Evolutionary conservation across 2,113 vertebrate genomes (phyloP).

Genomic region (Burhinus bistriatus): DNA sequence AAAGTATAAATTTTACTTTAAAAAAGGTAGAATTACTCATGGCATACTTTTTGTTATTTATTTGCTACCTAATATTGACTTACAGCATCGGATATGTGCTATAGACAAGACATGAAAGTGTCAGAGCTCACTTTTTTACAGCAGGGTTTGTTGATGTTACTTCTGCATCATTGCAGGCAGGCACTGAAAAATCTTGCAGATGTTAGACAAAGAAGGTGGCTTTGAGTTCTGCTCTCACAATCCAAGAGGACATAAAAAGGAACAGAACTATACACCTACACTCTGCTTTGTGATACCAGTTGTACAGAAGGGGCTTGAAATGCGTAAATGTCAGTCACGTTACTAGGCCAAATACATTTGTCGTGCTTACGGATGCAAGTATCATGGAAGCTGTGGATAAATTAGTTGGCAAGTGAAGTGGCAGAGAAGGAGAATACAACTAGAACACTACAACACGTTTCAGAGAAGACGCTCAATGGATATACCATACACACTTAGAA

Average conservation of each 20-base stretch:
- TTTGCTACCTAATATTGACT: neutral
- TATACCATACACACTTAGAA: neutral
- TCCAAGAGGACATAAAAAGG: neutral
- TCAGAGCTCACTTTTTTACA: neutral
- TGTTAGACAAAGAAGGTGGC: neutral
- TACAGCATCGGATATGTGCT: neutral
- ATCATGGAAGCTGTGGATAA: rapidly evolving
- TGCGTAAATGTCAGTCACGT: neutral
- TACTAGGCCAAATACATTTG: neutral
- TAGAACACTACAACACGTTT: neutral
- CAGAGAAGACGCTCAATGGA: neutral
- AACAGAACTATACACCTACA: neutral
- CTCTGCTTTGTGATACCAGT: neutral
- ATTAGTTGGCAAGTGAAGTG: neutral
- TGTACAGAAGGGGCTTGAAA: neutral
- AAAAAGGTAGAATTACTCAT: neutral
- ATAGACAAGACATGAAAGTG: neutral
- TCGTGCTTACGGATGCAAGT: neutral
- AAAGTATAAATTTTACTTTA: neutral
- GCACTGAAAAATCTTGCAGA: neutral
- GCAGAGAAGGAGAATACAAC: neutral
- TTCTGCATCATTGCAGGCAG: neutral
- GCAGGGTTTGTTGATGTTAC: neutral
- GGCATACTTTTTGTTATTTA: neutral
- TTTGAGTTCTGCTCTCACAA: neutral